Evolutionary conservation across 30 jellyfish, hydroid and myxozoan species (phyloP), one percentile per base, ranked within the genome.

Genomic region (Sanderia malayensis): DNA sequence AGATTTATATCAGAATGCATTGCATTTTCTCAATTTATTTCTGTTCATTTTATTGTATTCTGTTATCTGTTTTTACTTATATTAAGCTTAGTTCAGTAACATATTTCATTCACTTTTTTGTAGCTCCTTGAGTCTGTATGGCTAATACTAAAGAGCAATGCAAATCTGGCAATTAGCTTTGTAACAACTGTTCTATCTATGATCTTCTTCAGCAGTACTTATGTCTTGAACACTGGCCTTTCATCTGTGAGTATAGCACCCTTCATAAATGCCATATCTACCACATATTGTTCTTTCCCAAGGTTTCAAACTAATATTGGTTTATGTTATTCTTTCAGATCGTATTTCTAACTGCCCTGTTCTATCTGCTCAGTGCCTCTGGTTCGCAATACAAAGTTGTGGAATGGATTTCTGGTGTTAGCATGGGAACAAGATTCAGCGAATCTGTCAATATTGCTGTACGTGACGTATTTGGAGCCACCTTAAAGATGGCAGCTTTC

Each of bases 371-470:
- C 79, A 89, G 97, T 58, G 41, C 95, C 20, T 89, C 97, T 31
- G 74, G 85, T 44, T 95, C 89, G 29, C 85, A 70, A 61, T 89
- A 89, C 64, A 89, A 81, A 61, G 92, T 82, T 24, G 89, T 81
- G 11, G 97, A 89, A 30, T 76, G 95, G 97, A 65, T 89, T 31
- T 73, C 95, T 32, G 88, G 89, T 18, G 93, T 81, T 18, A 89
- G 95, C 76, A 81, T 89, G 97, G 97, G 97, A 46, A 89, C 97
- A 61, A 83, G 93, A 80, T 76, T 90, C 53, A 95, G 96, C 8
- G 96, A 90, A 60, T 83, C 96, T 30, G 90, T 90, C 9, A 75
- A 84, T 68, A 63, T 55, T 63, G 95, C 98, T 47, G 85, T 90
- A 21, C 79, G 84, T 22, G 98, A 84, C 64, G 96, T 90, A 9